These are phyloP conservation scores for Cyanoderma ruficeps DNA, from an alignment of 2,113 vertebrate species.

Conservation along the genomic window DNA sequence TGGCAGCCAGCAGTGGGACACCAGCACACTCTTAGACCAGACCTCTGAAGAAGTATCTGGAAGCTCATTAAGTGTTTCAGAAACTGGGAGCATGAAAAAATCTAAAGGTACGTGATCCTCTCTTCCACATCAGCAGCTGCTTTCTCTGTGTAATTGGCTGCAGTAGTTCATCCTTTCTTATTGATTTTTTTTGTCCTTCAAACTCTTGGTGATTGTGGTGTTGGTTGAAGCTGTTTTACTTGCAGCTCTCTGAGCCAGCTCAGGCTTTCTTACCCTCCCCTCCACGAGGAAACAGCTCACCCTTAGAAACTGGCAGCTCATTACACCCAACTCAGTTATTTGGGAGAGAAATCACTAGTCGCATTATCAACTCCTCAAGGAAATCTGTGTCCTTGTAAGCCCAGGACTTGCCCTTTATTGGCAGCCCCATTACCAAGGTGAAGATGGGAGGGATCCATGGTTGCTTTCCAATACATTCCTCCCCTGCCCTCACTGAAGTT, in stretches of 20 bases:
- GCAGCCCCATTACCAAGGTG: neutral
- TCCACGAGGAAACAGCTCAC: neutral
- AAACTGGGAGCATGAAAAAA: constrained; percentile 84
- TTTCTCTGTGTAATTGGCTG: accelerated
- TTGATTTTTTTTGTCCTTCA: neutral
- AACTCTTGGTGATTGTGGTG: neutral
- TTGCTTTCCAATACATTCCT: neutral
- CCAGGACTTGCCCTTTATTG: neutral
- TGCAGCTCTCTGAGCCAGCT: neutral
- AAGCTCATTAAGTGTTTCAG: constrained; percentile 87
- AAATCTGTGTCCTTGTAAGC: neutral
- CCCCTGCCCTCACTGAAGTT: neutral
- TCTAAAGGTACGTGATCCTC: constrained; percentile 81
- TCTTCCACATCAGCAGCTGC: neutral
- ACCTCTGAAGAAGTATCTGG: constrained; percentile 82
- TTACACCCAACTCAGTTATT: neutral
- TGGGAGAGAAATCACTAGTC: neutral
- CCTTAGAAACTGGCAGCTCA: neutral
- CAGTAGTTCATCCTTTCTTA: neutral
- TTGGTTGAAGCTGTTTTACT: neutral
- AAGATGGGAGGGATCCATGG: neutral
- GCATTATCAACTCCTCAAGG: neutral
- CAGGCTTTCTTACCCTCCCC: neutral
- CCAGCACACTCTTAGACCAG: constrained; percentile 72
- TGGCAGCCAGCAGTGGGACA: constrained; percentile 74